A percentile compares a stretch with the other conserved stretches of the same genome.
Conservation (phyloP, 2,113 vertebrate species). For the Platichthys flesus region DNA sequence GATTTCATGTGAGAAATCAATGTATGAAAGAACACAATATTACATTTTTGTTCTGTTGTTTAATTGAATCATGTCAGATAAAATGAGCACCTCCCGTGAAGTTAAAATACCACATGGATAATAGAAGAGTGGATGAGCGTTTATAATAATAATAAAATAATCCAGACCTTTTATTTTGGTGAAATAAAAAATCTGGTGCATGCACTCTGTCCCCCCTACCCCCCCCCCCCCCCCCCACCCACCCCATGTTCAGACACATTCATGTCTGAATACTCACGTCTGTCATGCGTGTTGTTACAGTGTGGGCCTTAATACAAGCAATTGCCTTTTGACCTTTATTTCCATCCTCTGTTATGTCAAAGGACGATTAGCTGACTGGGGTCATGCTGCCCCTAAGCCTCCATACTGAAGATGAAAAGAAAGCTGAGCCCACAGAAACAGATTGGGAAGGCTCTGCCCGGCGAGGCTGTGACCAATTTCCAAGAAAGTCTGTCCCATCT, state of each 20-base stretch:
- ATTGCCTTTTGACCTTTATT: constrained; percentile 47
- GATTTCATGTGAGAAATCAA: too few relatives aligned
- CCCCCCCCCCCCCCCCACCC: too few relatives aligned
- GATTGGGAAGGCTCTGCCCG: constrained; percentile 17
- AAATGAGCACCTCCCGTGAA: neutral
- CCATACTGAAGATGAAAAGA: constrained; percentile 42
- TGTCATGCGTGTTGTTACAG: neutral
- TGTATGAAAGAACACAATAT: too few relatives aligned
- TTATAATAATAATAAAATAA: too few relatives aligned
- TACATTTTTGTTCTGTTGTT: neutral
- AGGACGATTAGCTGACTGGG: constrained; percentile 16
- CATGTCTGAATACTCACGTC: constrained; percentile 8
- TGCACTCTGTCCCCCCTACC: too few relatives aligned
- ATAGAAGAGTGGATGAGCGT: too few relatives aligned
- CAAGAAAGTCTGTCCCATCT: constrained; percentile 46
- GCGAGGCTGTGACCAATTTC: constrained; percentile 42
- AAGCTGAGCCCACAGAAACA: constrained; percentile 14
- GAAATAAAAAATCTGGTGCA: too few relatives aligned
- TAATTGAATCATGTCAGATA: neutral
- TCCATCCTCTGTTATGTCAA: constrained; percentile 28
- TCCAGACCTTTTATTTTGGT: too few relatives aligned
- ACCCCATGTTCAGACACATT: constrained; percentile 5
- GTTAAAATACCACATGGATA: neutral
- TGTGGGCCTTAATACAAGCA: constrained; percentile 21
- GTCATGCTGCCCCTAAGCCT: constrained; percentile 37